Base-by-base conservation (phyloP, 2,113 vertebrate species). In the Cyanocitta stelleri region DNA sequence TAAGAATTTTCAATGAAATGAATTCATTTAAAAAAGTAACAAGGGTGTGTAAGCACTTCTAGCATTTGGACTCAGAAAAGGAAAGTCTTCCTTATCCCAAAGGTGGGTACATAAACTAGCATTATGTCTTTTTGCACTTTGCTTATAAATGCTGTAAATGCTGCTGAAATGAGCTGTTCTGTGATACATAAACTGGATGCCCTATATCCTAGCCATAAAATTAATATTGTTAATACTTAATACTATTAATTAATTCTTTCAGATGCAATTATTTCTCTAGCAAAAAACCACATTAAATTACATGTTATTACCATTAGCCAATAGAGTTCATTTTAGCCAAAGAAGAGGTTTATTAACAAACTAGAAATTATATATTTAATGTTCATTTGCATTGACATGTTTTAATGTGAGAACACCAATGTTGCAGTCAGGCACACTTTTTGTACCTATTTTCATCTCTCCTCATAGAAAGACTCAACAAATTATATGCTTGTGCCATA, bases 401-500 rank as follows among this genome's bases (percentile, higher is more conserved):
- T 98, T 98, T 97, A 98, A 97, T 97, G 97, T 96, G 97, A 97
- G 97, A 97, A 97, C 81, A 55, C 90, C 96, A 97, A 94, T 96
- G 96, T 83, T 95, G 95, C 46, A 96, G 96, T 92, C 95, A 97
- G 96, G 95, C 97, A 96, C 92, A 97, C 84, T 97, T 98, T 97
- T 94, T 96, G 97, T 97, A 98, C 98, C 98, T 98, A 97, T 97
- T 98, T 98, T 98, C 97, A 97, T 98, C 97, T 97, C 96, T 97
- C 96, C 97, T 98, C 97, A 97, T 97, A 98, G 98, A 99, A 97
- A 98, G 97, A 97, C 98, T 97, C 97, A 95, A 98, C 98, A 98
- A 99, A 99, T 99, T 98, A 98, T 98, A 99, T 98, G 98, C 98
- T 98, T 98, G 98, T 97, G 97, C 98, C 97, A 97, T 98, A 94